These are phyloP conservation scores for Brachypalpus laphriformis DNA, from an alignment of 2,888 invertebrate species.

Conservation along the genomic window DNA sequence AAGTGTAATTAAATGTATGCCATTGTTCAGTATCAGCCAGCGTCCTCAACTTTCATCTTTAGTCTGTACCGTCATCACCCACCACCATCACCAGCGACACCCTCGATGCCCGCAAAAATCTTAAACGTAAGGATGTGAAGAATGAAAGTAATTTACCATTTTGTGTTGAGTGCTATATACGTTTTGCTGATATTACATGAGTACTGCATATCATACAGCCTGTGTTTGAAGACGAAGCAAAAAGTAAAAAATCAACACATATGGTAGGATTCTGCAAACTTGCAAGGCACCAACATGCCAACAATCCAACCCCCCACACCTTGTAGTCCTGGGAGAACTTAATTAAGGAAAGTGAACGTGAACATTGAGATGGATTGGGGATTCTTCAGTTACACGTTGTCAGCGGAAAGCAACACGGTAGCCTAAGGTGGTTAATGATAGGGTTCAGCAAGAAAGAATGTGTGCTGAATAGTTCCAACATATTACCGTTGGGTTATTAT, in stretches of 20 bases:
- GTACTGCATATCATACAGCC: background rate
- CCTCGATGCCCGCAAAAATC: constrained; percentile 10
- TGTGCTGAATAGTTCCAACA: background rate
- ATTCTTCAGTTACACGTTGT: constrained; percentile 18
- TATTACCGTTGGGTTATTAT: background rate
- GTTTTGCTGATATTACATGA: constrained; percentile 8
- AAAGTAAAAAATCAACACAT: constrained; percentile 4
- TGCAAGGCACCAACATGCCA: background rate
- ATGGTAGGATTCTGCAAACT: background rate
- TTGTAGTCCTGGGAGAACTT: constrained; percentile 5
- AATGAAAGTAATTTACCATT: constrained; percentile 39
- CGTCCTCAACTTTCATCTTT: constrained; percentile 4
- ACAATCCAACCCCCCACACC: background rate
- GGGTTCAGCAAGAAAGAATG: background rate
- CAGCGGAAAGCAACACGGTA: constrained; percentile 1
- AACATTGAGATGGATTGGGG: constrained; percentile 1
- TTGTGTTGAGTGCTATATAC: constrained; percentile 12
- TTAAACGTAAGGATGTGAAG: constrained; percentile 11
- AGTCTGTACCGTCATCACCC: background rate
- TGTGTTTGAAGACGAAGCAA: background rate
- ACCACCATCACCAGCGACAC: background rate
- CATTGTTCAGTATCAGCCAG: constrained; percentile 25
- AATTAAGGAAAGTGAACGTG: constrained; percentile 30
- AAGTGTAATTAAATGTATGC: constrained; percentile 31
- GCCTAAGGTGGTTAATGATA: constrained; percentile 4